These are phyloP conservation scores for Labia minor DNA, from an alignment of 2,888 invertebrate species.

Conservation along the genomic window DNA sequence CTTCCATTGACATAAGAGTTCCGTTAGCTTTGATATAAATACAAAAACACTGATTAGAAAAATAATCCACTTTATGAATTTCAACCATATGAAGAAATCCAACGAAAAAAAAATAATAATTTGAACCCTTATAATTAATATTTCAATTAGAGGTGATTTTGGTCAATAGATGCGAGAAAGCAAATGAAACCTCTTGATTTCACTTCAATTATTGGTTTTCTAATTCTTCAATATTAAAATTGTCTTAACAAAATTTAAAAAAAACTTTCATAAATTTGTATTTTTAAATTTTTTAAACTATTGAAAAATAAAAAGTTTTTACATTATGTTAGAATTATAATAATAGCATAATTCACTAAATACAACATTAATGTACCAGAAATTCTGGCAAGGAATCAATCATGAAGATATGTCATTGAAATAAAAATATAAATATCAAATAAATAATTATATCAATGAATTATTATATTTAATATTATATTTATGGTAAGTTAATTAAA, in stretches of 20 bases:
- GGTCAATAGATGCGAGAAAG: background rate
- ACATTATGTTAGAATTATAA: background rate
- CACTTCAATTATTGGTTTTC: background rate
- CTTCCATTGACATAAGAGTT: slow-evolving; percentile 3
- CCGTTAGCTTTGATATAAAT: background rate
- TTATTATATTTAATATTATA: no score
- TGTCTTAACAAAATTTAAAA: background rate
- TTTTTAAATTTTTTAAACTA: background rate
- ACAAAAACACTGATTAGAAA: background rate
- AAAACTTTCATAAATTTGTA: background rate
- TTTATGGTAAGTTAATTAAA: no score
- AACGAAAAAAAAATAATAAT: background rate
- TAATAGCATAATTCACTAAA: background rate
- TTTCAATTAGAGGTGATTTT: background rate
- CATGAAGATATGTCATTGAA: background rate
- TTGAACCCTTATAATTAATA: background rate
- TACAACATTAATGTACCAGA: background rate
- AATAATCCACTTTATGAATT: background rate
- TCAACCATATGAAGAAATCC: background rate
- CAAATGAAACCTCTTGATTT: background rate
- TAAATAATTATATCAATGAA: background rate
- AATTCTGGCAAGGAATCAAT: background rate
- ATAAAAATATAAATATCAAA: background rate
- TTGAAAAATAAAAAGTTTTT: background rate
- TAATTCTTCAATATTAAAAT: background rate